Evolutionary conservation across 2,888 invertebrate species (phyloP), one percentile per base, ranked within the genome.

Genomic region (Acrobeloides nanus): DNA sequence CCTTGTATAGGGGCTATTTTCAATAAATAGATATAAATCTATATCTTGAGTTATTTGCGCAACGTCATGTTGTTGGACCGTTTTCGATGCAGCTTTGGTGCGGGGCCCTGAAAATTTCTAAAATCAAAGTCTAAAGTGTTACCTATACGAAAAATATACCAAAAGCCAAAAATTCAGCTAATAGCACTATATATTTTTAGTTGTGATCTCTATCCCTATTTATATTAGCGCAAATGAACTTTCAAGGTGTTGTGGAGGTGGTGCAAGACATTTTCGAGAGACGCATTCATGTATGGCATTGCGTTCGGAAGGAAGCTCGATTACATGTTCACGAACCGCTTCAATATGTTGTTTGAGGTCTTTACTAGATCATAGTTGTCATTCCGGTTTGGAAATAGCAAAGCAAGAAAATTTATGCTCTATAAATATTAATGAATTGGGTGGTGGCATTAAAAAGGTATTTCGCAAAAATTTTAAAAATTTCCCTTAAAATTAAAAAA

Each of bases 301-400:
- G 27, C 51, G 55, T 40, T 46, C 55, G n/a, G 69, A 61, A 32
- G 69, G 69, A 20, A 53, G 57, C 8, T 66, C 68, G 32, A 51
- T 53, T 45, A 63, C 62, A n/a, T 70, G 68, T 38, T 32, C 44
- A n/a, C 23, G 66, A 38, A 48, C 70, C 4, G 72, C 70, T 6
- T 64, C 64, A 2, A 72, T 73, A 25, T 73, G 73, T 42, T 73
- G 73, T 50, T 60, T 73, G 18, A 58, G 72, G 18, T 55, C 66
- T 27, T 47, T 64, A 21, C 48, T 73, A n/a, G 72, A 73, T 35
- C 51, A 52, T 12, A 54, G 66, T 5, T 73, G 73, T 48, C 57
- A 46, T 15, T 17, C 37, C 2, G 57, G 61, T 4, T 33, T 35
- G 23, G 35, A 51, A 40, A 20, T 48, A 27, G 59, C 51, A 7